phyloP scores from a whole-genome alignment of 2,797 vertebrate genomes.

The Chanos chanos region DNA sequence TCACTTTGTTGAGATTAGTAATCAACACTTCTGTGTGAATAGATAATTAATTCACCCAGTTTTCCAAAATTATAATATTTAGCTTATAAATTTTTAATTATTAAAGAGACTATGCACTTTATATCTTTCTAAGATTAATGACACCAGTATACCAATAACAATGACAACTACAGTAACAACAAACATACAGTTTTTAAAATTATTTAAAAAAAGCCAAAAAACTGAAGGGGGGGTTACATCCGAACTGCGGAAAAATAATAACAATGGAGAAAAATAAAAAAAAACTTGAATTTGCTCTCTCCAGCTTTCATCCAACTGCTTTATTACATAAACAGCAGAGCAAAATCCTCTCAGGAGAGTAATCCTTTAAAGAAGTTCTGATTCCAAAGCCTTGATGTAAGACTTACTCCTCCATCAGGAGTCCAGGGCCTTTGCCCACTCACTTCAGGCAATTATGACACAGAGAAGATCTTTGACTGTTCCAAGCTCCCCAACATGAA shows the following conservation, averaged over 20 bases:
- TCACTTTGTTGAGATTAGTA: conserved; percentile 78
- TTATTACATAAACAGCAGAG: conserved; percentile 75
- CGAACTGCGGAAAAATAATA: neutral
- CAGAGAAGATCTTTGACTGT: conserved; percentile 75
- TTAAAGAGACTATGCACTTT: conserved; percentile 17
- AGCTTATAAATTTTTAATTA: conserved; percentile 37
- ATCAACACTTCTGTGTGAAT: conserved; percentile 64
- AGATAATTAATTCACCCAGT: conserved; percentile 47
- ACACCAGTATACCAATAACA: conserved; percentile 53
- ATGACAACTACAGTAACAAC: conserved; percentile 38
- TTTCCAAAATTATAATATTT: conserved; percentile 37
- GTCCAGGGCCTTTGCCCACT: conserved; percentile 74
- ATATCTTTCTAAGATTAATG: conserved; percentile 65
- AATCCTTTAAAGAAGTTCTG: conserved; percentile 72
- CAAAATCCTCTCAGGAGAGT: conserved; percentile 63
- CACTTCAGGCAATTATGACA: conserved; percentile 81
- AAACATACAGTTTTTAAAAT: conserved; percentile 28
- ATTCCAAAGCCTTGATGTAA: conserved; percentile 72
- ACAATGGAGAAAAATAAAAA: conserved; percentile 44
- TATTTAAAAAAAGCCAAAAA: conserved; percentile 19
- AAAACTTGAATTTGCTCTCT: conserved; percentile 31
- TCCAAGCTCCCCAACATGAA: conserved; percentile 56
- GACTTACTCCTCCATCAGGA: conserved; percentile 71
- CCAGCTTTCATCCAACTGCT: conserved; percentile 56
- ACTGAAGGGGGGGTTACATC: conserved; percentile 38